Evolutionary conservation across 2,113 vertebrate species (phyloP), one percentile per base, ranked within the genome.

Genomic region (Lasiurus borealis): DNA sequence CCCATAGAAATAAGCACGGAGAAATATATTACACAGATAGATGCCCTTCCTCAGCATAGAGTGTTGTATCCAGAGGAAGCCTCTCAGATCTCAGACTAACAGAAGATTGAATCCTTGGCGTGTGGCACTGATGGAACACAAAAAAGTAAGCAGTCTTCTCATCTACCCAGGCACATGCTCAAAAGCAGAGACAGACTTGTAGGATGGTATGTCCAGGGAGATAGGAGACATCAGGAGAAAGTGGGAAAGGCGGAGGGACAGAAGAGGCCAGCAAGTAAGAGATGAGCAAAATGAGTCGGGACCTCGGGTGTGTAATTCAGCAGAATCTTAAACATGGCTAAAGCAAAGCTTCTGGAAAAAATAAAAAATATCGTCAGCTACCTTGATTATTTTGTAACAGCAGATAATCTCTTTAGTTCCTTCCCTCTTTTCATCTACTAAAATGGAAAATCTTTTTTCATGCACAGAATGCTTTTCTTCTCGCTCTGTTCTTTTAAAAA

Each of bases 371-470:
- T 14, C n/a, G 1, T 44, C 50, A 77, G 29, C 46, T 57, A 40
- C 50, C n/a, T 84, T 44, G 23, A 91, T 87, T 96, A 29, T 84
- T 92, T 80, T 84, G 8, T 77, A 90, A 90, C 29, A 71, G n/a
- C 16, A 81, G 89, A 62, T 84, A 27, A 87, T 81, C 57, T 66
- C 52, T 86, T 80, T 59, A 72, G 44, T 95, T 50, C n/a, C 34
- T 90, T 57, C 21, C 81, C n/a, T 75, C 84, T 75, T 68, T 85
- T 84, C 52, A 80, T 25, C 76, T 46, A 46, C 76, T 85, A 83
- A 84, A 95, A 85, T 85, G 71, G 76, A 91, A 96, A 89, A 81
- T 59, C 36, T 66, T 92, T 87, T 76, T 36, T 72, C 21, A 59
- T 4, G 36, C 59, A 88, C 19, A 23, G 29, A 94, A 69, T 81